These are phyloP conservation scores for Dusona sp. DNA, from an alignment of 2,888 invertebrate genomes.

Conservation along the genomic window DNA sequence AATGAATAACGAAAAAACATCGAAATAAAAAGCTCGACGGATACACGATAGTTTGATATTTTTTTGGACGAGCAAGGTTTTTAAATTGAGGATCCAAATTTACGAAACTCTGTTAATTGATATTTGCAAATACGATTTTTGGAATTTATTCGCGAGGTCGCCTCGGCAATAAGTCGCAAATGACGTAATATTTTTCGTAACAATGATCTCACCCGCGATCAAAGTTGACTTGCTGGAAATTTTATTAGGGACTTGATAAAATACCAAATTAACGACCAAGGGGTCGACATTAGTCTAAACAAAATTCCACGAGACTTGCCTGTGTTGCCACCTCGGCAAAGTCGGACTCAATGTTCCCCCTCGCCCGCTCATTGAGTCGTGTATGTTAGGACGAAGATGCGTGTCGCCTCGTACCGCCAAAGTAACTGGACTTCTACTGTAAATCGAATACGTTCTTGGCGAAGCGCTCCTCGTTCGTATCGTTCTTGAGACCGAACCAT, in stretches of 20 bases:
- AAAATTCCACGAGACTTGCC: slow-evolving; percentile 75
- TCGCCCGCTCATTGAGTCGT: slow-evolving; percentile 85
- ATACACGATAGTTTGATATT: not conserved
- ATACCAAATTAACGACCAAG: not conserved
- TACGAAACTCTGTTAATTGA: not conserved
- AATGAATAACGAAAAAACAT: not conserved
- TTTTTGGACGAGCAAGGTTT: not conserved
- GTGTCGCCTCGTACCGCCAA: slow-evolving; percentile 87
- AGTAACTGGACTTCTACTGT: slow-evolving; percentile 86
- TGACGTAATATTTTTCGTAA: not conserved
- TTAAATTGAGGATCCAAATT: not conserved
- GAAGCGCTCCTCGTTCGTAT: slow-evolving; percentile 88
- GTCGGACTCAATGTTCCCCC: slow-evolving; percentile 87
- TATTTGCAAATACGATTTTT: not conserved
- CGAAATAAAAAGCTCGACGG: not conserved
- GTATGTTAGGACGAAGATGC: slow-evolving; percentile 85
- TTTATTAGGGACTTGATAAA: not conserved
- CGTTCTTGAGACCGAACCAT: slow-evolving; percentile 83
- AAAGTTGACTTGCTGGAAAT: not conserved
- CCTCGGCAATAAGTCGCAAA: not conserved
- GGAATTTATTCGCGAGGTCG: not conserved
- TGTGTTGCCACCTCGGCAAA: slow-evolving; percentile 86
- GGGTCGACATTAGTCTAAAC: not conserved
- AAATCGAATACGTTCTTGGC: slow-evolving; percentile 85
- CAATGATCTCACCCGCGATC: not conserved